These are phyloP conservation scores for Ondatra zibethicus DNA, from an alignment of 2,113 vertebrate species.

Conservation along the genomic window DNA sequence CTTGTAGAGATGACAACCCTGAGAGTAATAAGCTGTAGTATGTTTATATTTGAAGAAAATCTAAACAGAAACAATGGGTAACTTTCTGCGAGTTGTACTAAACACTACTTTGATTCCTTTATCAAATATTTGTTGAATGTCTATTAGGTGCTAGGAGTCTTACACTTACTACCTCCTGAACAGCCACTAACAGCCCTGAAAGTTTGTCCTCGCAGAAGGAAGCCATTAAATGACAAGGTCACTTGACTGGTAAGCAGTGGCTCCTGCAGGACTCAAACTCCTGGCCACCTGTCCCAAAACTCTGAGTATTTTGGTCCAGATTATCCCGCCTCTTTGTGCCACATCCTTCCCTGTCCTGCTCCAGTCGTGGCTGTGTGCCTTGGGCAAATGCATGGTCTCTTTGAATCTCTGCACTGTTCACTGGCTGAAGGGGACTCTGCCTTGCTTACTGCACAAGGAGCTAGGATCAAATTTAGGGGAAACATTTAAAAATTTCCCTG, in stretches of 20 bases:
- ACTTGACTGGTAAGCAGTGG: not conserved
- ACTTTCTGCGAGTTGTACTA: not conserved
- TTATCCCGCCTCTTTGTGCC: not conserved
- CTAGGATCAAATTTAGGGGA: not conserved
- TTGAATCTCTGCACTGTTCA: not conserved
- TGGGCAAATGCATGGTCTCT: not conserved
- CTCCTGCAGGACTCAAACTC: not conserved
- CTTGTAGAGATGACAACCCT: not conserved
- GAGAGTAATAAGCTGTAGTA: not conserved
- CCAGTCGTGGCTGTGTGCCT: not conserved
- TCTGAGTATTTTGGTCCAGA: not conserved
- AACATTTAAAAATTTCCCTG: not conserved
- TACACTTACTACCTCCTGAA: not conserved
- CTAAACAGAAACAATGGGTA: not conserved
- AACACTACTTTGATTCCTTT: slow-evolving; percentile 36
- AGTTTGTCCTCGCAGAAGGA: not conserved
- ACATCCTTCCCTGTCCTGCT: not conserved
- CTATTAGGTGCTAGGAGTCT: not conserved
- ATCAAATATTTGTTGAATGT: slow-evolving; percentile 16
- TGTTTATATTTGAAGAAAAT: slow-evolving; percentile 24
- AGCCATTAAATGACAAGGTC: not conserved
- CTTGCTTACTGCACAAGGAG: not conserved
- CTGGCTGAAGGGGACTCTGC: not conserved
- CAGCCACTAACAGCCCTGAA: not conserved
- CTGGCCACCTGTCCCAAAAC: not conserved